Evolutionary conservation across 2,888 invertebrate genomes (phyloP).

Genomic region (Erynnis tages): DNA sequence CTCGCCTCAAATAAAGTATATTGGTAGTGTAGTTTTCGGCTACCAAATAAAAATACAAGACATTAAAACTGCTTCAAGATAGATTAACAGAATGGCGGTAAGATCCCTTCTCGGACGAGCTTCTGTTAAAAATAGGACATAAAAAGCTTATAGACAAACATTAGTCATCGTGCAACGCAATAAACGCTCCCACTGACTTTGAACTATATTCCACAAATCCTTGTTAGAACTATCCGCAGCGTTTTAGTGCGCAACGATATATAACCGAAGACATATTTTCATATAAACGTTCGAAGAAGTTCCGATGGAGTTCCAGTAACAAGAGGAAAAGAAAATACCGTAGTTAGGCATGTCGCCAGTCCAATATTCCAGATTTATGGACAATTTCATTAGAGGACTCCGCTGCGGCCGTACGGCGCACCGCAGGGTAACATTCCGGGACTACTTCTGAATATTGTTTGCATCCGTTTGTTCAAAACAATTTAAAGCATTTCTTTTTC

Average conservation of each 20-base stretch:
- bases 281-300: constrained; percentile 33
- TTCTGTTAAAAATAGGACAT: no score
- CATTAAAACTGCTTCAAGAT: no score
- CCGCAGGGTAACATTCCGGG: constrained; percentile 16
- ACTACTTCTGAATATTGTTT: background rate
- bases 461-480: no score
- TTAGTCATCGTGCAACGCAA: no score
- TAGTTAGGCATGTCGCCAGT: constrained; percentile 49
- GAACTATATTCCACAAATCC: constrained; percentile 3
- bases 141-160: no score
- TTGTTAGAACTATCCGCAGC: constrained; percentile 10
- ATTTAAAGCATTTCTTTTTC: no score
- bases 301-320: constrained; percentile 32
- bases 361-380: constrained; percentile 55
- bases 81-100: no score
- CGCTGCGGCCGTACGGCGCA: constrained; percentile 33
- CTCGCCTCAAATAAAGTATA: no score
- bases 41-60: no score
- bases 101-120: no score
- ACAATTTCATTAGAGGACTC: constrained; percentile 53
- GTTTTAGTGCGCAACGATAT: constrained; percentile 13
- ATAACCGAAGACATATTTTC: constrained; percentile 26
- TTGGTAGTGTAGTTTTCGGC: no score
- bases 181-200: no score
- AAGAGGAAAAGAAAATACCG: constrained; percentile 39